Conservation (phyloP, 2,797 vertebrate genomes). For the Clamator glandarius region DNA sequence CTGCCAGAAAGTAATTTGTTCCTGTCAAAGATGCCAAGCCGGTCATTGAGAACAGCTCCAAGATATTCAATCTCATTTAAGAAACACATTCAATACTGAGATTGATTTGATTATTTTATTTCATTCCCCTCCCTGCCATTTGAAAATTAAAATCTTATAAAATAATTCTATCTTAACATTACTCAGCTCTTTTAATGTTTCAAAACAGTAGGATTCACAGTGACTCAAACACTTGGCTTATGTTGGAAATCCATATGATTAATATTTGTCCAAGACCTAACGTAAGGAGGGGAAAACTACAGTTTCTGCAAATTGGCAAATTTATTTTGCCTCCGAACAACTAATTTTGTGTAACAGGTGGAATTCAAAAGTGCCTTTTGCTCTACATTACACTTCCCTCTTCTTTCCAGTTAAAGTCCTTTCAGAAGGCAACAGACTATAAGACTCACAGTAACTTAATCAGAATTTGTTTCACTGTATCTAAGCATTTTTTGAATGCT, state of each 20-base stretch:
- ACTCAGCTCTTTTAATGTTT: constrained; percentile 47
- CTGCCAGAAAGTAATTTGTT: neutral
- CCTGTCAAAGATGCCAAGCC: neutral
- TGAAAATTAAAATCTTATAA: constrained; percentile 19
- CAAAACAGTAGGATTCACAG: constrained; percentile 7
- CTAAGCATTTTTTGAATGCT: neutral
- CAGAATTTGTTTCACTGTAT: neutral
- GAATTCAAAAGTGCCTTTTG: neutral
- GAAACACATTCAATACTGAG: neutral
- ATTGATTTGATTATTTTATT: neutral
- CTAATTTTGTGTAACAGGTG: neutral
- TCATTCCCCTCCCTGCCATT: neutral
- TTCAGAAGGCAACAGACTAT: neutral
- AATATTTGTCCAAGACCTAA: constrained; percentile 17
- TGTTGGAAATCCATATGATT: constrained; percentile 9
- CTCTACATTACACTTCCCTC: neutral
- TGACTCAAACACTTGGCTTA: constrained; percentile 50
- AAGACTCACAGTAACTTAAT: neutral
- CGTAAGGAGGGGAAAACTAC: neutral
- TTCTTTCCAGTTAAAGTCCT: neutral
- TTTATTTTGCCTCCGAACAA: neutral
- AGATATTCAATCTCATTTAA: constrained; percentile 1
- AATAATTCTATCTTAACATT: constrained; percentile 12
- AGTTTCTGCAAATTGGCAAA: neutral
- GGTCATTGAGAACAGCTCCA: neutral